phyloP scores from a whole-genome alignment of 2,113 vertebrate species.

The Rhinolophus ferrumequinum region DNA sequence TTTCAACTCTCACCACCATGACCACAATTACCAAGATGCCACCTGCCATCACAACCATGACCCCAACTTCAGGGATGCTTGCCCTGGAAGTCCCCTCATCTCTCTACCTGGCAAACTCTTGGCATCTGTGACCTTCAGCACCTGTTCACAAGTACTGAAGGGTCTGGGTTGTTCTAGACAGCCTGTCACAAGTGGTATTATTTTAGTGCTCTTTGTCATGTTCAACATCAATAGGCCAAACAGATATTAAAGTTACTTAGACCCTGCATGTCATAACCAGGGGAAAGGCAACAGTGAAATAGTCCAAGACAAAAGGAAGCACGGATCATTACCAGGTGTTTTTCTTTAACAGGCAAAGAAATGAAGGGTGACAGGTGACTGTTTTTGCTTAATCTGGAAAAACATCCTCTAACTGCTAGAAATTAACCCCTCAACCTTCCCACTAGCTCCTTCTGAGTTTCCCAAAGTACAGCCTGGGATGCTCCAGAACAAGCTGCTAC shows the following conservation, averaged over 20 bases:
- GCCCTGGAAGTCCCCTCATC: neutral
- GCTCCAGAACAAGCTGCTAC: neutral
- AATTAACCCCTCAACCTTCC: neutral
- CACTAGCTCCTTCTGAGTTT: neutral
- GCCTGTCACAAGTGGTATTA: neutral
- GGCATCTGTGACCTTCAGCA: neutral
- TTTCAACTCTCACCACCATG: neutral
- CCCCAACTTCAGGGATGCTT: neutral
- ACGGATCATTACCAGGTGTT: neutral
- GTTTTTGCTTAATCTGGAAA: neutral
- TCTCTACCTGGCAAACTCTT: neutral
- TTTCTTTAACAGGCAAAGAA: constrained; percentile 37
- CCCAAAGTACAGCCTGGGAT: neutral
- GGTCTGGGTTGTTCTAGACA: neutral
- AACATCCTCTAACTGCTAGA: neutral
- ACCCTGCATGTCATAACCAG: neutral
- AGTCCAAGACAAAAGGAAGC: neutral
- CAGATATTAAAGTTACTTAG: constrained; percentile 33
- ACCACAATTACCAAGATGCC: neutral
- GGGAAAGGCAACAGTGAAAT: constrained; percentile 2
- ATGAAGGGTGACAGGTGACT: neutral
- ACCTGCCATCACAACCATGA: neutral
- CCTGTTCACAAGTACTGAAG: neutral
- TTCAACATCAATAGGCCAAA: constrained; percentile 47
- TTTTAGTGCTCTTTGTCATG: neutral